These are phyloP conservation scores for Hippocampus comes DNA, from an alignment of 2,113 vertebrate species.

Conservation along the genomic window DNA sequence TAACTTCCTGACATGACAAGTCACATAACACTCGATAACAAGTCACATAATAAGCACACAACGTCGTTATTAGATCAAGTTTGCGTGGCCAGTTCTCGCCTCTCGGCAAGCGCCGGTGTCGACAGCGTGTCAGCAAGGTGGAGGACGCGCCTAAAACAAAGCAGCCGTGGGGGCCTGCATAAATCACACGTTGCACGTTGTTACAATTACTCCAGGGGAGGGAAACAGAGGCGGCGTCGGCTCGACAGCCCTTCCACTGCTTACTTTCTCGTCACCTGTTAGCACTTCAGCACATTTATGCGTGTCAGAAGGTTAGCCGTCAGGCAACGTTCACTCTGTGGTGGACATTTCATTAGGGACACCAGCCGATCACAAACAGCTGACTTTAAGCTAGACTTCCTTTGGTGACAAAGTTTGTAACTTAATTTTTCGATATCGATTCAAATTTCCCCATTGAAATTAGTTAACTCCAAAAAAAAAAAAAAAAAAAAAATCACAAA, in stretches of 20 bases:
- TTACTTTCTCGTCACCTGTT: background rate
- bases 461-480: no score
- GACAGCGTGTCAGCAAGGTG: background rate
- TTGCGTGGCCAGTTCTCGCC: background rate
- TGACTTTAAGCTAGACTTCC: no score
- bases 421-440: no score
- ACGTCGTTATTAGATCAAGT: background rate
- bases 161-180: background rate
- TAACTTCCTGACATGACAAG: no score
- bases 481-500: no score
- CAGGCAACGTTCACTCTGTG: background rate
- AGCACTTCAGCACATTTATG: background rate
- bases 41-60: background rate
- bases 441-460: background rate
- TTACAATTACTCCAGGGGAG: background rate
- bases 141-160: background rate
- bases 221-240: background rate
- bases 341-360: background rate
- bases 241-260: background rate
- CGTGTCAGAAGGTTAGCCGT: background rate
- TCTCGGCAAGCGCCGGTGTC: no score
- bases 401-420: no score
- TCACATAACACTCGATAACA: no score
- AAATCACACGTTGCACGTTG: background rate
- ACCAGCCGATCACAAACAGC: no score